Conservation (phyloP, 2,113 vertebrate species). For the Camelus dromedarius region DNA sequence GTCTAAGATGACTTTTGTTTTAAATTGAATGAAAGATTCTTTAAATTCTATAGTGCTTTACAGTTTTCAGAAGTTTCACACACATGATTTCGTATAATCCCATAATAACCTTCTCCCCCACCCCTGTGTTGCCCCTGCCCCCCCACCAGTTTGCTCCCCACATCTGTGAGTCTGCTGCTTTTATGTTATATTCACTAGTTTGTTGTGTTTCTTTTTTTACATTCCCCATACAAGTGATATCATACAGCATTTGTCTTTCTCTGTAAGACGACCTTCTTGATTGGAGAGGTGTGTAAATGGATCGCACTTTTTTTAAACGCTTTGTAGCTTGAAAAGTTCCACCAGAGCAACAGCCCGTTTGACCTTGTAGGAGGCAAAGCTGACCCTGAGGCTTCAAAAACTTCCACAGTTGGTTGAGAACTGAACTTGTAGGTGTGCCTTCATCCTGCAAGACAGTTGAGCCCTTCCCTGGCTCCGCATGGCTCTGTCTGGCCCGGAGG, state of each 20-base stretch:
- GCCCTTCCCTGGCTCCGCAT: neutral
- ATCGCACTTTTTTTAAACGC: neutral
- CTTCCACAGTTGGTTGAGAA: rapidly evolving
- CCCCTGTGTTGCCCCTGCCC: neutral
- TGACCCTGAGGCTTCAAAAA: neutral
- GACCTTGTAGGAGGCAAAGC: neutral
- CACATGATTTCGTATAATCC: neutral
- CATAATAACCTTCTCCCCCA: neutral
- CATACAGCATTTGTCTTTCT: neutral
- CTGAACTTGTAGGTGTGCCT: neutral
- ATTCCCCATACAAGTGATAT: neutral
- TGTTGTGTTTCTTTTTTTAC: neutral
- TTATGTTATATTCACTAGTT: neutral
- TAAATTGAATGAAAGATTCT: neutral
- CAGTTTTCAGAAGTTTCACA: neutral
- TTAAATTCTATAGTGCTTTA: neutral
- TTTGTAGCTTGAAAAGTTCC: neutral
- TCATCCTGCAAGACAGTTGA: neutral
- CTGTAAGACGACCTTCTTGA: neutral
- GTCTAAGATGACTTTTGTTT: neutral
- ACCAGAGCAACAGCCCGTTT: rapidly evolving
- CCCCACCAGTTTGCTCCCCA: neutral
- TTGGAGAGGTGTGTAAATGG: rapidly evolving
- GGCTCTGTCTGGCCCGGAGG: conserved; percentile 46
- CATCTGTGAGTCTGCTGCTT: neutral